phyloP scores from a whole-genome alignment of 2,113 vertebrate genomes.

The Limnothrissa miodon region DNA sequence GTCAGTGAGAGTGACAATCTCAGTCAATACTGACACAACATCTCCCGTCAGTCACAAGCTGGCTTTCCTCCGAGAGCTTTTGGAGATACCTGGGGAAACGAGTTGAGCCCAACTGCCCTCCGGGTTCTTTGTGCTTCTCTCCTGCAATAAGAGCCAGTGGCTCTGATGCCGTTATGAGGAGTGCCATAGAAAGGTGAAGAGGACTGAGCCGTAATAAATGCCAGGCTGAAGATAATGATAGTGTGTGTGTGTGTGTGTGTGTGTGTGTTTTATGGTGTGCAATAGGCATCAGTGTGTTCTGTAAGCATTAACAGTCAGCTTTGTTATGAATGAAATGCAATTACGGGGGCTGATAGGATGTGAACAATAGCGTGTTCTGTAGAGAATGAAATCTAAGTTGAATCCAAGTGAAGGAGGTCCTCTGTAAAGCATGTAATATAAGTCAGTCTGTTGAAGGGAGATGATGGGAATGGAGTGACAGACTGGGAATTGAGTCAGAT shows the following conservation, averaged over 20 bases:
- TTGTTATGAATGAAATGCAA: not conserved
- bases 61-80: not conserved
- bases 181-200: not conserved
- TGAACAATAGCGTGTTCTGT: no score
- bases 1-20: not conserved
- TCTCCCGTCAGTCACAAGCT: not conserved
- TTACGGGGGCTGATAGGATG: not conserved
- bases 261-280: not conserved
- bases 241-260: no score
- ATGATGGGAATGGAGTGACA: no score
- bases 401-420: no score
- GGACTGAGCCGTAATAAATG: not conserved
- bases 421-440: not conserved
- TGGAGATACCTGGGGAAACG: not conserved
- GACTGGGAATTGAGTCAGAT: no score
- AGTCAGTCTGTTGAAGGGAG: no score
- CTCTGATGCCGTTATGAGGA: not conserved
- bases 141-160: not conserved
- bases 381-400: no score
- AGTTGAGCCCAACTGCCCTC: not conserved
- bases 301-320: not conserved
- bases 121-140: not conserved
- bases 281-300: not conserved
- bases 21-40: slow-evolving; percentile 6
- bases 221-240: no score